Evolutionary conservation across 2,888 invertebrate genomes (phyloP).

Genomic region (Abrostola triplasia): DNA sequence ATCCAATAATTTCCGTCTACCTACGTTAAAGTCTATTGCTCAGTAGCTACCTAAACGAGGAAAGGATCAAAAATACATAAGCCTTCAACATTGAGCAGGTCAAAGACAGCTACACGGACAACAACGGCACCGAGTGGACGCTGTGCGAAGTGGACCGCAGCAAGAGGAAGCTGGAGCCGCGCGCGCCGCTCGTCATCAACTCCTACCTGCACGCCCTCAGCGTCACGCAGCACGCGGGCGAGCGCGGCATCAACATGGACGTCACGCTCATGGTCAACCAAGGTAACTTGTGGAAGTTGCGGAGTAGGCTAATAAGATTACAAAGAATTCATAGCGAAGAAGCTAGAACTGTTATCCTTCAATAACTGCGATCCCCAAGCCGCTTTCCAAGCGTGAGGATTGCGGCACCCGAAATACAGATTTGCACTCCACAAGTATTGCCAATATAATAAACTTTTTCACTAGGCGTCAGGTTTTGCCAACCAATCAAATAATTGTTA

Average conservation of each 20-base stretch:
- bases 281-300: conserved; percentile 77
- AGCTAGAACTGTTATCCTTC: too few species aligned
- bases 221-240: conserved; percentile 85
- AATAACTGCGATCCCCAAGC: too few species aligned
- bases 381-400: too few species aligned
- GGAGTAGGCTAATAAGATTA: neutral
- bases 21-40: too few species aligned
- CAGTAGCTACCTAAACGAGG: too few species aligned
- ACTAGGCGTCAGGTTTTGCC: too few species aligned
- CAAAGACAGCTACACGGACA: conserved; percentile 91
- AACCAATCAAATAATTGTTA: too few species aligned
- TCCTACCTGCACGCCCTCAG: conserved; percentile 91
- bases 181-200: conserved; percentile 87
- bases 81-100: conserved; percentile 70
- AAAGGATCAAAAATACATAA: neutral
- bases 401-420: too few species aligned
- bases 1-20: too few species aligned
- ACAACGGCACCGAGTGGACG: conserved; percentile 91
- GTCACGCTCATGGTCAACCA: conserved; percentile 89
- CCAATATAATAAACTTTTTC: too few species aligned
- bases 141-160: conserved; percentile 86
- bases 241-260: conserved; percentile 87
- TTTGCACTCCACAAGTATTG: too few species aligned
- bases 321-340: too few species aligned
- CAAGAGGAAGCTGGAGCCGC: conserved; percentile 66